These are phyloP conservation scores for Ophraella communa DNA, from an alignment of 2,888 invertebrate genomes.

Conservation along the genomic window DNA sequence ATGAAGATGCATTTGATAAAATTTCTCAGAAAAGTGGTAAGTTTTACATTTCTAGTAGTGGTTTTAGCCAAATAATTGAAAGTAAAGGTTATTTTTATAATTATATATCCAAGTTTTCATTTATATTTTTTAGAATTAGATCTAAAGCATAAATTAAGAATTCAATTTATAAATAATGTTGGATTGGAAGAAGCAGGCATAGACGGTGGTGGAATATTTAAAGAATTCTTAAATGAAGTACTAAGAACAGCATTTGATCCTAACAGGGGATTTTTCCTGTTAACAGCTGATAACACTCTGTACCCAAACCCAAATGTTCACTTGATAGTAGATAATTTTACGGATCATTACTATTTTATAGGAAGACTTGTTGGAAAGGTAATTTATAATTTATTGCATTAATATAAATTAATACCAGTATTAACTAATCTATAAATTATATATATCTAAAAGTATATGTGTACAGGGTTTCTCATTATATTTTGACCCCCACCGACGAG, in stretches of 20 bases:
- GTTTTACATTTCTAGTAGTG: no score
- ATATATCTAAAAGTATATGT: no score
- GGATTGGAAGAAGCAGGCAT: slow-evolving; percentile 96
- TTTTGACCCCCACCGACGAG: no score
- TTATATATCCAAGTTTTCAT: not conserved
- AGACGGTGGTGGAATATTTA: slow-evolving; percentile 95
- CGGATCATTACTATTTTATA: slow-evolving; percentile 91
- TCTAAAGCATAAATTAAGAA: slow-evolving; percentile 82
- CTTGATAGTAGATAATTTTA: slow-evolving; percentile 83
- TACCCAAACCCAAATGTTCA: slow-evolving; percentile 96
- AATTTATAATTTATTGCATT: slow-evolving; percentile 20
- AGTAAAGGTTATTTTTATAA: no score
- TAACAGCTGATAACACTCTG: slow-evolving; percentile 90
- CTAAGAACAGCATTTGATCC: slow-evolving; percentile 96
- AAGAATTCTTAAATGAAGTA: slow-evolving; percentile 93
- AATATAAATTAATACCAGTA: no score
- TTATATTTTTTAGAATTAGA: slow-evolving; percentile 74
- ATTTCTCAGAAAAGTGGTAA: slow-evolving; percentile 87
- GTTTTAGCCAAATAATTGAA: no score
- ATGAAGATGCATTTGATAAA: slow-evolving; percentile 97
- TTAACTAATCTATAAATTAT: no score
- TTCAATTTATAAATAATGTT: slow-evolving; percentile 88
- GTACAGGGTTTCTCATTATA: no score
- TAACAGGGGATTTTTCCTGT: slow-evolving; percentile 88
- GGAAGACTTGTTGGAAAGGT: slow-evolving; percentile 68